Evolutionary conservation across 2,797 vertebrate species (phyloP).

Genomic region (Iguana delicatissima): DNA sequence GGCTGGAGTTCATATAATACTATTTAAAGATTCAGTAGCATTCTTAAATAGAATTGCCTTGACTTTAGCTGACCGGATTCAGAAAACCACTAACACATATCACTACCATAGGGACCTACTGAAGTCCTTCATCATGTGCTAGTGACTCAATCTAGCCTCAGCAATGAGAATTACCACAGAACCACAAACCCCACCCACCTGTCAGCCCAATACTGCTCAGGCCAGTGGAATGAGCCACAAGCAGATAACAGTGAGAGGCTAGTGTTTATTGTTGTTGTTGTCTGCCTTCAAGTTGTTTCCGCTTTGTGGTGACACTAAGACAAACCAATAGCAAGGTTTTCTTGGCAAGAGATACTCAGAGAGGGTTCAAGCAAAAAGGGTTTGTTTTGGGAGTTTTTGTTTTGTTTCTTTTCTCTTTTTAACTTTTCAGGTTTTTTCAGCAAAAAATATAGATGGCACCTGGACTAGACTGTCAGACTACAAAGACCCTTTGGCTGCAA

Average conservation of each 20-base stretch:
- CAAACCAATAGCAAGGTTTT: too few species aligned
- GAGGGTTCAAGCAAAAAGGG: too few species aligned
- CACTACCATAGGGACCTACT: not conserved
- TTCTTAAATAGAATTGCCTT: not conserved
- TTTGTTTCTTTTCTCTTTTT: too few species aligned
- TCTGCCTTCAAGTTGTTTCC: not conserved
- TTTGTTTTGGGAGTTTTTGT: too few species aligned
- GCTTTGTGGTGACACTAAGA: too few species aligned
- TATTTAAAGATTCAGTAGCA: not conserved
- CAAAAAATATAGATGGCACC: not conserved
- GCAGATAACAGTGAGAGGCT: not conserved
- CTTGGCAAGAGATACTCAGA: too few species aligned
- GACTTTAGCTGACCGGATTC: not conserved
- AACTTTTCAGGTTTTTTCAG: not conserved
- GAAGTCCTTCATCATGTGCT: not conserved
- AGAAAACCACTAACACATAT: not conserved
- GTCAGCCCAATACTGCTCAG: not conserved
- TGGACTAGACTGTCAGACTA: not conserved
- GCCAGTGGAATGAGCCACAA: not conserved
- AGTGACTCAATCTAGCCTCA: constrained; percentile 6
- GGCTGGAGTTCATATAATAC: not conserved
- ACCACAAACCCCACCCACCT: constrained; percentile 14
- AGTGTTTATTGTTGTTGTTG: not conserved
- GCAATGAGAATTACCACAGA: constrained; percentile 8
- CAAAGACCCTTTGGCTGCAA: not conserved